These are phyloP conservation scores for Rhinichthys klamathensis DNA, from an alignment of 2,113 vertebrate genomes.

Conservation along the genomic window DNA sequence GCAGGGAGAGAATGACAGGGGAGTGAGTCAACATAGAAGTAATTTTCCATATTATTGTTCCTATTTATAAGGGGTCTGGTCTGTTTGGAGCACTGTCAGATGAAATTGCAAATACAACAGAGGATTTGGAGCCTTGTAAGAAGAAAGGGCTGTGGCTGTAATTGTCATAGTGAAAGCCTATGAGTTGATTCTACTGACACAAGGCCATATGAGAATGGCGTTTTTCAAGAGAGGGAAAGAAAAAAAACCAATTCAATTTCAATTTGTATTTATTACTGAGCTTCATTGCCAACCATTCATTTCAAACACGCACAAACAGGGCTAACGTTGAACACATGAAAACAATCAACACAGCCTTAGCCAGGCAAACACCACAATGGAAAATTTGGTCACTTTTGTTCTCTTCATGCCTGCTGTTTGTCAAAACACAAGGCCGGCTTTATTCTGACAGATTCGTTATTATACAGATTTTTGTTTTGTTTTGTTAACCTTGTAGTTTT, in stretches of 20 bases:
- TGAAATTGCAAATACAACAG: slow-evolving; percentile 44
- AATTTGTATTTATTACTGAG: not conserved
- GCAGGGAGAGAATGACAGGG: slow-evolving; percentile 10
- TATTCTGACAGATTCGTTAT: slow-evolving; percentile 59
- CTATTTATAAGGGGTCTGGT: slow-evolving; percentile 26
- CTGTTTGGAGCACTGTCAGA: slow-evolving; percentile 33
- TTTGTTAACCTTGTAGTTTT: not conserved
- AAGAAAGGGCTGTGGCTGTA: slow-evolving; percentile 1
- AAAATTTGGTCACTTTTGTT: slow-evolving; percentile 29
- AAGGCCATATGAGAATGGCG: not conserved
- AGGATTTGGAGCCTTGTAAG: not conserved
- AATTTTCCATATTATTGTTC: slow-evolving; percentile 42
- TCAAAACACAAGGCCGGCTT: slow-evolving; percentile 58
- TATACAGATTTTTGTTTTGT: slow-evolving; percentile 3
- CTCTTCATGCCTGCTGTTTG: slow-evolving; percentile 67
- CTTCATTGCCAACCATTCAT: slow-evolving; percentile 24
- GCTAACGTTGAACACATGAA: not conserved
- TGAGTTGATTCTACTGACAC: not conserved
- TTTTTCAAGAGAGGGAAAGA: not conserved
- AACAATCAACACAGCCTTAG: not conserved
- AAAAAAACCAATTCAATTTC: not conserved
- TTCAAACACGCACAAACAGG: slow-evolving; percentile 16
- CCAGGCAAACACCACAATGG: not conserved
- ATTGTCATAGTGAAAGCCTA: slow-evolving; percentile 16
- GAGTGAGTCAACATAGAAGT: slow-evolving; percentile 41